phyloP scores from a whole-genome alignment of 2,888 invertebrate species.

The Ochropleura leucogaster region DNA sequence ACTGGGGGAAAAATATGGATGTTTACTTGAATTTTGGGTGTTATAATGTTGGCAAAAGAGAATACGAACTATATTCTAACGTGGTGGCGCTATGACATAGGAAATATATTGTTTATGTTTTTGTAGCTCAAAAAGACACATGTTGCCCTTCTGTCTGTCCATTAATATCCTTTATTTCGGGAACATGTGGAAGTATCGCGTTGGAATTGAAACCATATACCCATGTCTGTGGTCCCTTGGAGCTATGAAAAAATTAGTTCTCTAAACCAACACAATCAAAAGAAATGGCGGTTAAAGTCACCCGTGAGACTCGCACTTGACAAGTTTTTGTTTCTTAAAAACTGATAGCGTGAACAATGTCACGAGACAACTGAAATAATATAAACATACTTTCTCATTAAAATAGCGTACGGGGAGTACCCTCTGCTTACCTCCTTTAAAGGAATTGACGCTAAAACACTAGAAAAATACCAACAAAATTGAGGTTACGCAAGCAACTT shows the following conservation, averaged over 20 bases:
- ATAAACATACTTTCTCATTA: not conserved
- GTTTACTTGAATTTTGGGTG: conserved; percentile 36
- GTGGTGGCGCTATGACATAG: not conserved
- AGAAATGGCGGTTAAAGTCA: no score
- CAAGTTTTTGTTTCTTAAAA: not conserved
- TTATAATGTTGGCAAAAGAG: conserved; percentile 11
- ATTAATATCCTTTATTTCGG: no score
- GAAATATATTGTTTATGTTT: not conserved
- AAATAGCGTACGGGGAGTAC: not conserved
- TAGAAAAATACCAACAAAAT: not conserved
- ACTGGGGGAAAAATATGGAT: conserved; percentile 49
- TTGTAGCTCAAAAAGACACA: no score
- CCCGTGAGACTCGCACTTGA: no score
- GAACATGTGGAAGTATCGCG: no score
- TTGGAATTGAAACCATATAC: no score
- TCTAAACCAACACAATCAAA: no score
- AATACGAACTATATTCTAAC: not conserved
- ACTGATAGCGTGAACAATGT: not conserved
- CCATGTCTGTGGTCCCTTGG: no score
- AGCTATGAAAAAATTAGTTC: no score
- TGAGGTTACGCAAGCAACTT: not conserved
- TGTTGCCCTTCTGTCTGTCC: no score
- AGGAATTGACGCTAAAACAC: not conserved
- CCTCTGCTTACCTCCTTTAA: not conserved
- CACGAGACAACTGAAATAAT: not conserved